These are phyloP conservation scores for Stichopus horrens DNA, from an alignment of 53 echinoderm and acorn worm species.

Conservation along the genomic window DNA sequence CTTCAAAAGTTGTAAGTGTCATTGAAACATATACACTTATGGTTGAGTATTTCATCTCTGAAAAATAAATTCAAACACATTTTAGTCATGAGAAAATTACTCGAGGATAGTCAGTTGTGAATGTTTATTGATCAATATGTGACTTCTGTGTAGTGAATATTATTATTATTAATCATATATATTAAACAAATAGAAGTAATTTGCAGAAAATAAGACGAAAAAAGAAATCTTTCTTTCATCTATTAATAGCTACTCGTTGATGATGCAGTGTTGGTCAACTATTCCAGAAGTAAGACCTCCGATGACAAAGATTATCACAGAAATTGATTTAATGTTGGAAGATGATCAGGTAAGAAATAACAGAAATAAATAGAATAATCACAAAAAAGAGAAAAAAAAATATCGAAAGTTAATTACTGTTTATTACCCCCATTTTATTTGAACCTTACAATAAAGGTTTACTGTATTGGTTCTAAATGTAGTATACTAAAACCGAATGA, in stretches of 20 bases:
- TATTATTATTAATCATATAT: background rate
- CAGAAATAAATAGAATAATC: background rate
- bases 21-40: background rate
- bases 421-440: background rate
- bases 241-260: background rate
- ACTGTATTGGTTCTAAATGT: background rate
- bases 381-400: too few species aligned
- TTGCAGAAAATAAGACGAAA: too few species aligned
- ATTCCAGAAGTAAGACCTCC: background rate
- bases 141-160: background rate
- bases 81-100: background rate
- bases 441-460: background rate
- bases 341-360: background rate
- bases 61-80: background rate
- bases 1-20: background rate
- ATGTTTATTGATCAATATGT: background rate
- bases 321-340: background rate
- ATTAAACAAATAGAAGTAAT: background rate
- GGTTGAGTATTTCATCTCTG: background rate
- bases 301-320: background rate
- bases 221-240: background rate
- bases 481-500: background rate
- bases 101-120: background rate
- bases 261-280: background rate
- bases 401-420: too few species aligned